A percentile compares a stretch with the other conserved stretches of the same genome.
These are phyloP conservation scores for Amblyopsis rosae DNA, from an alignment of 2,113 vertebrate genomes.

Conservation along the genomic window DNA sequence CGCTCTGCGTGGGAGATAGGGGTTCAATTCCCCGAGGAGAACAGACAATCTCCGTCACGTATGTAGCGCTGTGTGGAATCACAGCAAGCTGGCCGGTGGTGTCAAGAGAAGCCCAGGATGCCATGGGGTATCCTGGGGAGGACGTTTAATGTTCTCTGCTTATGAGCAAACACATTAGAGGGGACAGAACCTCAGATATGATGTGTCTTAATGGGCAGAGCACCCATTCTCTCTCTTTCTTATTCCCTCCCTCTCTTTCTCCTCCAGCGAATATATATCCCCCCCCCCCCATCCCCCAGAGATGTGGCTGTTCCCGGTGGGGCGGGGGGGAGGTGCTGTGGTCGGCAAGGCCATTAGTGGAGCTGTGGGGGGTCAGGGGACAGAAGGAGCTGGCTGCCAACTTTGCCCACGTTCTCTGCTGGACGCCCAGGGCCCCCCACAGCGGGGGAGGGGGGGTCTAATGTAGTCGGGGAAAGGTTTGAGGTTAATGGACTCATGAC, in stretches of 20 bases:
- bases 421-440: conserved; percentile 27
- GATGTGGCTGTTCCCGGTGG: not conserved
- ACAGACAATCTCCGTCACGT: no score
- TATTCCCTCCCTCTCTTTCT: not conserved
- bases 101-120: no score
- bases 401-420: no score
- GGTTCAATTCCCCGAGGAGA: no score
- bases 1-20: no score
- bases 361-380: conserved; percentile 48
- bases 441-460: conserved; percentile 47
- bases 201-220: conserved; percentile 45
- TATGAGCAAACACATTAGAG: conserved; percentile 77
- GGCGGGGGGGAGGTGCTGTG: conserved; percentile 27
- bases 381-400: not conserved
- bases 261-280: not conserved
- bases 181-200: conserved; percentile 65
- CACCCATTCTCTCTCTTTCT: not conserved
- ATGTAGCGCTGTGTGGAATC: no score
- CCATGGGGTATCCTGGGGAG: not conserved
- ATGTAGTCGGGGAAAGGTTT: conserved; percentile 59
- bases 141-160: conserved; percentile 60
- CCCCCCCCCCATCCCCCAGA: no score
- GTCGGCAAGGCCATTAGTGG: conserved; percentile 62
- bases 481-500: conserved; percentile 67
- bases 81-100: no score